Evolutionary conservation across 2,888 invertebrate genomes (phyloP).

Genomic region (Amiota communis): DNA sequence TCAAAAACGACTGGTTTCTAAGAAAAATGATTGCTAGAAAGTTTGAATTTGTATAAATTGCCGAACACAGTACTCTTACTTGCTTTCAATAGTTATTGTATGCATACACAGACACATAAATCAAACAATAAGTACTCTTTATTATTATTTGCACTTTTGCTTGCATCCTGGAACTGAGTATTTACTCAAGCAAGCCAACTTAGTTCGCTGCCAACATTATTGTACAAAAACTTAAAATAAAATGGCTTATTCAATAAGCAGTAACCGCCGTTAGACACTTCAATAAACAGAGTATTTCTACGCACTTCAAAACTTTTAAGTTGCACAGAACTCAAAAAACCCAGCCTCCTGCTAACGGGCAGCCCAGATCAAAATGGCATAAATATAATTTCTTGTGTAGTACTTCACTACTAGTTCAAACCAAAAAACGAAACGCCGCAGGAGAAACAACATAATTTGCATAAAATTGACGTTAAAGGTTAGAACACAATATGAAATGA

Average conservation of each 20-base stretch:
- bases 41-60: no score
- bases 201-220: slow-evolving; percentile 28
- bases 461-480: slow-evolving; percentile 74
- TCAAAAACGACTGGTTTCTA: no score
- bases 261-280: slow-evolving; percentile 58
- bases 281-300: slow-evolving; percentile 55
- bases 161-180: slow-evolving; percentile 46
- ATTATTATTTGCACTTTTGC: slow-evolving; percentile 72
- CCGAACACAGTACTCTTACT: background rate
- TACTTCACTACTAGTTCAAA: slow-evolving; percentile 25
- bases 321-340: slow-evolving; percentile 23
- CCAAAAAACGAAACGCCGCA: slow-evolving; percentile 44
- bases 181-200: slow-evolving; percentile 59
- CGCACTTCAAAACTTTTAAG: slow-evolving; percentile 33
- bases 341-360: slow-evolving; percentile 24
- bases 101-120: slow-evolving; percentile 73
- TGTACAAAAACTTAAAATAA: slow-evolving; percentile 53
- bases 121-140: slow-evolving; percentile 74
- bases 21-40: no score
- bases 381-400: no score
- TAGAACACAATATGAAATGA: slow-evolving; percentile 67
- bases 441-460: slow-evolving; percentile 70
- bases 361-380: slow-evolving; percentile 36
- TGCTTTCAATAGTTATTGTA: slow-evolving; percentile 36
- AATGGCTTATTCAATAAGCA: slow-evolving; percentile 73